Conservation (phyloP, 2,797 vertebrate genomes). For the Strix occidentalis region DNA sequence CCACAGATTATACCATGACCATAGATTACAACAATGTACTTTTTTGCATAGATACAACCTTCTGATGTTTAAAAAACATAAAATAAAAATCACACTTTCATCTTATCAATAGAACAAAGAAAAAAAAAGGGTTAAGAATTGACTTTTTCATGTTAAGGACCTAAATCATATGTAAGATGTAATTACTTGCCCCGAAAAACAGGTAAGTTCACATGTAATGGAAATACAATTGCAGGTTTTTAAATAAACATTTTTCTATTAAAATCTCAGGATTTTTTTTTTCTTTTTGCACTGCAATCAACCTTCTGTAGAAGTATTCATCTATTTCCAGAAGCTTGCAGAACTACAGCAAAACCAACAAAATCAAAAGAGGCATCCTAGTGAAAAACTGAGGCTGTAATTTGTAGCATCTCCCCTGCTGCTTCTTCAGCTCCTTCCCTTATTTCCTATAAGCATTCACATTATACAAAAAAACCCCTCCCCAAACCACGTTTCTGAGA, state of each 20-base stretch:
- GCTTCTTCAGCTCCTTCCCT: neutral
- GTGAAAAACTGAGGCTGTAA: neutral
- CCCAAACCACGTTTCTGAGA: neutral
- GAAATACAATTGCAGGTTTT: neutral
- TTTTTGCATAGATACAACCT: neutral
- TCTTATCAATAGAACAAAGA: neutral
- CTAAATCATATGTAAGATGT: neutral
- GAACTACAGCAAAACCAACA: neutral
- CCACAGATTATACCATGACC: rapidly evolving
- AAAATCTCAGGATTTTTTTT: neutral
- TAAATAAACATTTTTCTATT: neutral
- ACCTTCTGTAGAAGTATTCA: neutral
- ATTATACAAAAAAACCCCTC: neutral
- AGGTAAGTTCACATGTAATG: neutral
- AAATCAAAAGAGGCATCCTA: neutral
- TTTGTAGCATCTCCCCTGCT: neutral
- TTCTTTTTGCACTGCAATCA: neutral
- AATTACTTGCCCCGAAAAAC: neutral
- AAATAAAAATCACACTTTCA: neutral
- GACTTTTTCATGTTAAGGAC: neutral
- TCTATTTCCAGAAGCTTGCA: neutral
- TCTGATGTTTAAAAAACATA: neutral
- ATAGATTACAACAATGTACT: neutral
- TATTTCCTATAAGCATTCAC: neutral
- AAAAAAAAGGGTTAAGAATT: neutral